Evolutionary conservation across 1,140 invertebrate genomes (phyloP), one percentile per base, ranked within the genome.

Genomic region (Sarcophaga bullata): DNA sequence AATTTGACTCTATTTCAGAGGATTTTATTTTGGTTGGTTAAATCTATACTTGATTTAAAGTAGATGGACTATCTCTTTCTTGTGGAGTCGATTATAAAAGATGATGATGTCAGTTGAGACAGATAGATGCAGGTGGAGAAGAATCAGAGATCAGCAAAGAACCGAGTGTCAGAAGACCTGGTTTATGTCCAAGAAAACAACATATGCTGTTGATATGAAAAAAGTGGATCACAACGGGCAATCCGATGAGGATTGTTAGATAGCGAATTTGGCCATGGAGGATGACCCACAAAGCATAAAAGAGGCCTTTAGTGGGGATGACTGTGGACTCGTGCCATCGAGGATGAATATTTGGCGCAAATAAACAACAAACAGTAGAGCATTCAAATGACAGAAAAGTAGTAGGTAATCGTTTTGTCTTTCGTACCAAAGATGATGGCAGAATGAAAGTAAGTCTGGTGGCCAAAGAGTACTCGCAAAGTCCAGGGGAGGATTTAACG

Each of bases 361-460:
- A 81, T 84, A 19, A 25, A 85, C 75, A 86, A 88, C 82, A 78
- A 86, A 80, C 89, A 52, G 86, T 89, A 13, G 84, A 87, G 46
- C 73, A 68, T 73, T 87, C 84, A 68, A 82, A 84, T 76, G 81
- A 84, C 76, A 80, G 37, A 81, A 84, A 83, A 88, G 82, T 82
- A 73, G 83, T 82, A 52, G 73, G 54, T 10, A 73, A 62, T 13
- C 86, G 85, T 73, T 90, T 87, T 86, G 84, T 91, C 9, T 91
- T 85, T 50, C 86, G 86, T 80, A 84, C 80, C 11, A 90, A 90
- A 81, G 62, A 82, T 11, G 82, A 84, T 75, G 7, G 73, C 47
- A 82, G 85, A 84, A 88, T 86, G 81, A 92, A 91, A 84, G 91
- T 91, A 50, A 82, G 90, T 48, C 85, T 91, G 25, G 90, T 91